A percentile compares a stretch with the other conserved stretches of the same genome.
Conservation (phyloP, 2,113 vertebrate genomes). For the Canis aureus region DNA sequence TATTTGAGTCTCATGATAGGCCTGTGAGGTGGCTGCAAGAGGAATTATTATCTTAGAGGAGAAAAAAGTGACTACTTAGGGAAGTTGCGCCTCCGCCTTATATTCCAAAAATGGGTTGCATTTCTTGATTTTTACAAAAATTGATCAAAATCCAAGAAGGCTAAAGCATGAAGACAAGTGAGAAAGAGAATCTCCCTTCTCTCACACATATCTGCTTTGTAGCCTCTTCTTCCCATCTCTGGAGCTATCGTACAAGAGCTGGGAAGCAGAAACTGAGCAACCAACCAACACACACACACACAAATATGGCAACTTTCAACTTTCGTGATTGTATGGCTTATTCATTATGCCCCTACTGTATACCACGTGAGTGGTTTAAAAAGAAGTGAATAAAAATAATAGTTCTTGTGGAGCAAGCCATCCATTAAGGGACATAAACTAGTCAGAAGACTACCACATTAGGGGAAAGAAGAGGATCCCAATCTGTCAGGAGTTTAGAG, state of each 20-base stretch:
- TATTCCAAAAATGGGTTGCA: not conserved
- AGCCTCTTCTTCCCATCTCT: not conserved
- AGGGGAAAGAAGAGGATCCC: not conserved
- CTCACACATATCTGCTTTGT: not conserved
- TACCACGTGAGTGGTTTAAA: not conserved
- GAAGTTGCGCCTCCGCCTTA: not conserved
- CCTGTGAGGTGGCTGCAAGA: constrained; percentile 29
- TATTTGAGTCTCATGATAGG: constrained; percentile 10
- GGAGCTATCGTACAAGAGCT: not conserved
- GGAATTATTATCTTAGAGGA: constrained; percentile 56
- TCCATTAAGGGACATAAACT: not conserved
- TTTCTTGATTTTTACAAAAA: not conserved
- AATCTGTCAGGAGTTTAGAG: not conserved
- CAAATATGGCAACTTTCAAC: not conserved
- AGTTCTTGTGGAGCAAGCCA: not conserved
- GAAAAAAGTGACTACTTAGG: constrained; percentile 35
- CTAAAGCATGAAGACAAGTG: not conserved
- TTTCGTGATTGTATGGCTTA: not conserved
- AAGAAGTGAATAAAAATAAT: not conserved
- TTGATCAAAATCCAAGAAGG: constrained; percentile 8
- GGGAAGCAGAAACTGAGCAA: not conserved
- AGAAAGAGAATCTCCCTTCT: not conserved
- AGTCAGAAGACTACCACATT: not conserved
- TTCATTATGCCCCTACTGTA: not conserved
- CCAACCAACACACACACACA: not conserved